phyloP scores from a whole-genome alignment of 2,113 vertebrate genomes.

The rat (Rattus norvegicus) region GRCr8 NC_086029.1:50934001-50934500 shows the following conservation, averaged over 20 bases:
- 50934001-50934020: constrained; percentile 87
- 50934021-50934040: constrained; percentile 81
- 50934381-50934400: not conserved
- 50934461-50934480: not conserved
- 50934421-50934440: not conserved
- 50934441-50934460: not conserved
- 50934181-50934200: not conserved
- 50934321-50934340: constrained; percentile 8
- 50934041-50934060: constrained; percentile 81
- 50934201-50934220: constrained; percentile 11
- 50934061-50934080: constrained; percentile 86
- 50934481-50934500: too few relatives aligned
- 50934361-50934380: not conserved
- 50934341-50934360: not conserved
- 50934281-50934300: not conserved
- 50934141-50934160: not conserved
- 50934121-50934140: constrained; percentile 78
- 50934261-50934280: not conserved
- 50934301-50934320: not conserved
- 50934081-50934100: constrained; percentile 97
- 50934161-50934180: too few relatives aligned
- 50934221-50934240: not conserved
- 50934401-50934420: not conserved
- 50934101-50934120: constrained; percentile 94
- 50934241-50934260: not conserved